Conservation (phyloP, 1,140 invertebrate genomes). For the Trachymyrmex cornetzi region DNA sequence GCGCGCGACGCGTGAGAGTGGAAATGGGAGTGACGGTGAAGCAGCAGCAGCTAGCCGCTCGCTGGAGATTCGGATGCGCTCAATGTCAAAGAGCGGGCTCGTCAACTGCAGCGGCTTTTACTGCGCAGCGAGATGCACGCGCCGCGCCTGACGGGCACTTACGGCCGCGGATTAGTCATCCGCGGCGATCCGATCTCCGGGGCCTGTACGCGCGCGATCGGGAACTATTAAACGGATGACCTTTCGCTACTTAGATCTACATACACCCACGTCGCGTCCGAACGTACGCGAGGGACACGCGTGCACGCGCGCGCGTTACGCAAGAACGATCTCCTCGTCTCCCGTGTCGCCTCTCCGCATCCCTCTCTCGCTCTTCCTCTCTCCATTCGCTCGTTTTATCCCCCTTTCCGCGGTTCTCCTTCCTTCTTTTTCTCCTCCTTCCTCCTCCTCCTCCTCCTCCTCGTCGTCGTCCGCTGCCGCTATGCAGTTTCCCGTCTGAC, state of each 20-base stretch:
- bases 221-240: constrained; percentile 75
- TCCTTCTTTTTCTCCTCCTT: constrained; percentile 45
- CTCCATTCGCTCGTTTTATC: constrained; percentile 35
- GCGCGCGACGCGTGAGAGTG: constrained; percentile 30
- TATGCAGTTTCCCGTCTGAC: constrained; percentile 28
- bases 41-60: not conserved
- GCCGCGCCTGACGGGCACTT: constrained; percentile 23
- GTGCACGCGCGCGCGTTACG: constrained; percentile 67
- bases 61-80: constrained; percentile 70
- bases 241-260: constrained; percentile 76
- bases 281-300: constrained; percentile 53
- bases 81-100: constrained; percentile 69
- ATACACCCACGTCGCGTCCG: constrained; percentile 67
- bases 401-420: constrained; percentile 43
- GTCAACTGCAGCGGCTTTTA: constrained; percentile 63
- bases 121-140: constrained; percentile 71
- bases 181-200: constrained; percentile 66
- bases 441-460: constrained; percentile 36
- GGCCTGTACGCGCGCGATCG: constrained; percentile 60
- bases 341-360: constrained; percentile 17
- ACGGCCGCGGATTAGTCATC: constrained; percentile 71
- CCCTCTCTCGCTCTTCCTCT: constrained; percentile 33
- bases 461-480: not conserved
- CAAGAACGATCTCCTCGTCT: constrained; percentile 64
- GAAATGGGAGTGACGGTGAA: constrained; percentile 30